Conservation (phyloP, 2,888 invertebrate genomes). For the Mantis religiosa region DNA sequence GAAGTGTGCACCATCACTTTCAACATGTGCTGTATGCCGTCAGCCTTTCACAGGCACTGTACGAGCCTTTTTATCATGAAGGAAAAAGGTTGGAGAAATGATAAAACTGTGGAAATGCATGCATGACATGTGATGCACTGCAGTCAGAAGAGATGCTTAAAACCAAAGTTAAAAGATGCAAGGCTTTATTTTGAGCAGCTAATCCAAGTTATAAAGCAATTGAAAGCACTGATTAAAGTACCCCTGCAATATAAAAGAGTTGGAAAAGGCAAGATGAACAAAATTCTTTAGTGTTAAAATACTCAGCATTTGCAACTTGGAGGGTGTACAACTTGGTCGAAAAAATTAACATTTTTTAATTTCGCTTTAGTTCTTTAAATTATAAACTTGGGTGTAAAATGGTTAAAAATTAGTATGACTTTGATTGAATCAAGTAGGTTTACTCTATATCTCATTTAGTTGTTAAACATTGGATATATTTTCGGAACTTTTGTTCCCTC, state of each 20-base stretch:
- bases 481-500: no score
- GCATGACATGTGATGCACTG: neutral
- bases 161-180: neutral
- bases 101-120: no score
- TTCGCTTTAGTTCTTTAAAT: no score
- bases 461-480: no score
- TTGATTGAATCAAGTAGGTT: no score
- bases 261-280: neutral
- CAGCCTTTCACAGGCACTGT: conserved; percentile 64
- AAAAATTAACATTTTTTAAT: no score
- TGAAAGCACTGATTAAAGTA: no score
- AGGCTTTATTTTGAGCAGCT: neutral
- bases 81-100: neutral
- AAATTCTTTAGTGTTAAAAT: neutral
- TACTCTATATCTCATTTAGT: no score
- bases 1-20: conserved; percentile 82
- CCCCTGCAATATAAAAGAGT: no score
- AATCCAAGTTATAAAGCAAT: neutral
- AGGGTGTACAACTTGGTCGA: neutral
- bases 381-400: no score
- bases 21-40: conserved; percentile 85
- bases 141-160: neutral
- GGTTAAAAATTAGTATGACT: no score
- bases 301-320: neutral
- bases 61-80: conserved; percentile 57